phyloP scores from a whole-genome alignment of 1,140 invertebrate genomes.

The Homarus americanus region DNA sequence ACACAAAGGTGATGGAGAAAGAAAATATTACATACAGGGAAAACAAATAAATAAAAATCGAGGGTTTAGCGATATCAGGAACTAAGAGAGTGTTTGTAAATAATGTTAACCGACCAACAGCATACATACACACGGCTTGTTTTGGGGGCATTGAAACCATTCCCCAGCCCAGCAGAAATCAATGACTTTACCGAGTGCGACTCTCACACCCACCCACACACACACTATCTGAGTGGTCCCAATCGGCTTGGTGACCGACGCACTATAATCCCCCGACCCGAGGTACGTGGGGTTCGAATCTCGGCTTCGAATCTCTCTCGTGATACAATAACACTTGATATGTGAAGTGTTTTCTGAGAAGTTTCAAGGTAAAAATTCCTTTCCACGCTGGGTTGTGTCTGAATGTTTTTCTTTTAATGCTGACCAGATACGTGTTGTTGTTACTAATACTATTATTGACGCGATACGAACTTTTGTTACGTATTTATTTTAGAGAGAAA shows the following conservation, averaged over 20 bases:
- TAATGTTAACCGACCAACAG: not conserved
- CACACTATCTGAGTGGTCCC: not conserved
- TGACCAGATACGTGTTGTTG: too few relatives aligned
- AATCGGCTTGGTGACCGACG: not conserved
- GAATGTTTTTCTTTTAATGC: too few relatives aligned
- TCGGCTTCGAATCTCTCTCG: not conserved
- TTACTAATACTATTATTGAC: too few relatives aligned
- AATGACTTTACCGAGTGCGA: not conserved
- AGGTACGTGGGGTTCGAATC: not conserved
- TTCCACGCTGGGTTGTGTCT: too few relatives aligned
- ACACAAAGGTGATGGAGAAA: not conserved
- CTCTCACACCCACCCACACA: not conserved
- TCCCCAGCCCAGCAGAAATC: not conserved
- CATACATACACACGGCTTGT: not conserved
- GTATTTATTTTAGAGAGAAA: too few relatives aligned
- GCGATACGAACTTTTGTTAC: too few relatives aligned
- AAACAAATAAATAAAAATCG: not conserved
- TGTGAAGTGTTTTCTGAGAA: not conserved
- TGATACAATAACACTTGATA: not conserved
- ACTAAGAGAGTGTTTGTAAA: not conserved
- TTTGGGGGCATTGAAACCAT: not conserved
- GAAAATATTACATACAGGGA: not conserved
- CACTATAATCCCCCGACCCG: not conserved
- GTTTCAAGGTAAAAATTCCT: too few relatives aligned
- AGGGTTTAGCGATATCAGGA: not conserved